Evolutionary conservation across 2,797 vertebrate species (phyloP).

Genomic region (Paramormyrops hopkinsi): DNA sequence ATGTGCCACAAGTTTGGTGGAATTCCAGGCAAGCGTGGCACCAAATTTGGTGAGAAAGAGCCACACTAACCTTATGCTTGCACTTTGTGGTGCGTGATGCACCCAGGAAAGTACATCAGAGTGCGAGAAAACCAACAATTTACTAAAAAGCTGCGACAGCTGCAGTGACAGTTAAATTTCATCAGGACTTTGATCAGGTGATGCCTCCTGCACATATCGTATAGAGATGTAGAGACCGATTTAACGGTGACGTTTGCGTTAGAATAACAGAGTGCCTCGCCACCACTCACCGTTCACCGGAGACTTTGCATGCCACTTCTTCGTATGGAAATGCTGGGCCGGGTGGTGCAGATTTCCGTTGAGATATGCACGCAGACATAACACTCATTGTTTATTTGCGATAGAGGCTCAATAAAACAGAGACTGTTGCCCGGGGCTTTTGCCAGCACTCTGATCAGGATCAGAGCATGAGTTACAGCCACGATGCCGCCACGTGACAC

Average conservation of each 20-base stretch:
- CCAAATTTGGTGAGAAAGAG: background rate
- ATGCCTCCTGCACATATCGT: background rate
- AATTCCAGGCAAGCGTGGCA: background rate
- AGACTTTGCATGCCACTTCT: background rate
- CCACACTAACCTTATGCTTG: background rate
- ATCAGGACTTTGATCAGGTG: background rate
- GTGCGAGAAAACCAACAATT: background rate
- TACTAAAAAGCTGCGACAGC: background rate
- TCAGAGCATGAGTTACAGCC: slow-evolving; percentile 39
- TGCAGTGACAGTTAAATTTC: background rate
- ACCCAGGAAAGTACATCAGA: background rate
- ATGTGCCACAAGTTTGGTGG: background rate
- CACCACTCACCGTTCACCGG: background rate
- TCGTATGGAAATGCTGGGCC: slow-evolving; percentile 13
- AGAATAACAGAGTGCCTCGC: background rate
- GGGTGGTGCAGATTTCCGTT: slow-evolving; percentile 22
- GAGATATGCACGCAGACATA: slow-evolving; percentile 33
- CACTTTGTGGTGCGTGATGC: background rate
- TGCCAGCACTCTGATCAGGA: slow-evolving; percentile 34
- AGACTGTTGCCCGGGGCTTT: slow-evolving; percentile 22
- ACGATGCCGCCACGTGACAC: slow-evolving; percentile 40
- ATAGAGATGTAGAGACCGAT: background rate
- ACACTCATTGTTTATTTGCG: slow-evolving; percentile 36
- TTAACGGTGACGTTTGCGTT: background rate
- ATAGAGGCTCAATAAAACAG: slow-evolving; percentile 27